These are phyloP conservation scores for Parasteatoda tepidariorum DNA, from an alignment of 1,140 invertebrate species.

Conservation along the genomic window DNA sequence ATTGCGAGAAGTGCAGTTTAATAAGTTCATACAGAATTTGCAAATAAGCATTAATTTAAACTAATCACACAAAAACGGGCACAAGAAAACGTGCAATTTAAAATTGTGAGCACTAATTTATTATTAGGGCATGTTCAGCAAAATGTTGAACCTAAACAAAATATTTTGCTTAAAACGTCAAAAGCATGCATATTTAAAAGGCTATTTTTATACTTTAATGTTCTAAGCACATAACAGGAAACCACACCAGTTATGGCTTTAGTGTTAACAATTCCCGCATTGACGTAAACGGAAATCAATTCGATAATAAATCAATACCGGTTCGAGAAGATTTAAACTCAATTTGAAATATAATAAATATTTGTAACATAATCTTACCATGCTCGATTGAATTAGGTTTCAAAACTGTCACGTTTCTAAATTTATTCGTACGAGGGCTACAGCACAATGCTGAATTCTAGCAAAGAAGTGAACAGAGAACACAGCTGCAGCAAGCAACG, in stretches of 20 bases:
- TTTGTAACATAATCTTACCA: too few species aligned
- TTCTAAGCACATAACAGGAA: neutral
- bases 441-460: slow-evolving; percentile 12
- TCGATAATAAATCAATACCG: neutral
- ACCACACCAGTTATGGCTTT: slow-evolving; percentile 24
- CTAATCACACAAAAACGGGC: too few species aligned
- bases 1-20: too few species aligned
- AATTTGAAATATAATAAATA: neutral
- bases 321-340: neutral
- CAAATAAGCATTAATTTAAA: too few species aligned
- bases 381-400: slow-evolving; percentile 13
- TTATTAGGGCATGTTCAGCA: too few species aligned
- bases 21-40: too few species aligned
- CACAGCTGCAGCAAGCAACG: slow-evolving; percentile 3
- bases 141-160: too few species aligned
- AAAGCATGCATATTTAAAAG: neutral
- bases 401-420: slow-evolving; percentile 42
- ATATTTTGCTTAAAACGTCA: too few species aligned
- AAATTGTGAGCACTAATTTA: too few species aligned
- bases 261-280: slow-evolving; percentile 50
- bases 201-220: neutral
- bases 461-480: too few species aligned
- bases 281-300: slow-evolving; percentile 47
- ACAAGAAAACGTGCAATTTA: too few species aligned
- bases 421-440: neutral